Base-by-base conservation (phyloP, 1,140 invertebrate species). In the Macrocentrus cingulum region DNA sequence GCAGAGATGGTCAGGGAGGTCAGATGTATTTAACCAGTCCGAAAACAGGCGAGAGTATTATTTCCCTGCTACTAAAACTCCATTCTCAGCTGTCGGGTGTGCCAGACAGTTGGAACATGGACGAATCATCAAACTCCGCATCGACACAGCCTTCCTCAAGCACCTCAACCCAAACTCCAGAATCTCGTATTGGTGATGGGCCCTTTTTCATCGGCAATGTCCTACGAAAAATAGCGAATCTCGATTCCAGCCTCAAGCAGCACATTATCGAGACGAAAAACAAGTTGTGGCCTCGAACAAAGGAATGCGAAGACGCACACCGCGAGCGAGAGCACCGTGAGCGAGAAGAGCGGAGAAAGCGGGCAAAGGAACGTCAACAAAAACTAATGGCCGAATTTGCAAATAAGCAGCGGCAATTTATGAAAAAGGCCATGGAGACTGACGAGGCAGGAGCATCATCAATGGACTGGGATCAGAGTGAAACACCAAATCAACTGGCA, bases 341-440 rank as follows among this genome's bases (percentile, higher is more conserved):
- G 68, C 85, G 88, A 56, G 91, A 92, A 63, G 91, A 91, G 68
- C 87, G 92, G 46, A 84, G 91, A 36, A 84, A 88, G 53, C 85
- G 88, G 61, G 94, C 94, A 0, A 89, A 89, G 59, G 94, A 97
- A 69, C 84, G 94, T 11, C 94, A 97, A 71, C 86, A 92, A 67
- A 92, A 93, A 71, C 75, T 98, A 45, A 95, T 98, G 90, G 88
- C 88, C 29, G 91, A 97, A 67, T 97, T 97, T 83, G 92, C 91
- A 0, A 88, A 88, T 13, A 88, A 91, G 59, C 95, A 97, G 76
- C 91, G 92, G 68, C 88, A 92, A 68, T 97, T 97, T 75, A 90
- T 97, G 88, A 87, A 93, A 68, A 87, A 89, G 61, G 86, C 88
- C 2, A 91, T 88, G 87, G 87, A 86, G 77, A 85, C 80, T 51